These are phyloP conservation scores for Rhopilema esculentum DNA, from an alignment of 30 jellyfish, hydroid and myxozoan species.

Conservation along the genomic window DNA sequence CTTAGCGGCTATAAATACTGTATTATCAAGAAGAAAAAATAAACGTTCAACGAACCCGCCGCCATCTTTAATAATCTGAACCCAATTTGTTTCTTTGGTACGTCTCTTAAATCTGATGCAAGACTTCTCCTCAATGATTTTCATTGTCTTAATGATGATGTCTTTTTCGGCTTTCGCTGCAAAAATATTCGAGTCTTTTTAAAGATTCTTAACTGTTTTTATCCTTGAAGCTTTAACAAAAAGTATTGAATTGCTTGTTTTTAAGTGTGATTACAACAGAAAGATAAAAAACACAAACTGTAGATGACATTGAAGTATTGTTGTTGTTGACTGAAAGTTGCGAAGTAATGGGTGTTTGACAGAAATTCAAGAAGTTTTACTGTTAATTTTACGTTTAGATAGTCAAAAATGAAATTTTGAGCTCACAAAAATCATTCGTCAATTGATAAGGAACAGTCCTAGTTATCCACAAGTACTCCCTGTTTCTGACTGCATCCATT, in stretches of 20 bases:
- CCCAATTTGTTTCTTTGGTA: constrained; percentile 69
- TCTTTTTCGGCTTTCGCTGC: constrained; percentile 12
- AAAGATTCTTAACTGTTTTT: neutral
- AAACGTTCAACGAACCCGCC: neutral
- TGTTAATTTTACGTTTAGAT: too few species aligned
- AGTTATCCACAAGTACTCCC: constrained; percentile 72
- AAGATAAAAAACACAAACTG: too few species aligned
- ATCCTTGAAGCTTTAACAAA: too few species aligned
- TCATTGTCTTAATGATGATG: constrained; percentile 44
- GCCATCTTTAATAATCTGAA: constrained; percentile 20
- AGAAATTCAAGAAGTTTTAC: too few species aligned
- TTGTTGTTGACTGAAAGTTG: too few species aligned
- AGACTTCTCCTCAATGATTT: constrained; percentile 44
- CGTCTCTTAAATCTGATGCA: constrained; percentile 57
- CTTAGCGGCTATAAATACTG: too few species aligned
- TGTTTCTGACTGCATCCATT: constrained; percentile 75
- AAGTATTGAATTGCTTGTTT: too few species aligned
- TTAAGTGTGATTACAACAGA: too few species aligned
- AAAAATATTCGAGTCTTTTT: neutral
- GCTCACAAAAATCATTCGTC: constrained; percentile 55
- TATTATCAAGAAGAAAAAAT: too few species aligned
- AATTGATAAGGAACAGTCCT: constrained; percentile 77
- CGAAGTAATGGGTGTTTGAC: too few species aligned
- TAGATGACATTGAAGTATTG: too few species aligned
- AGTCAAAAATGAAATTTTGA: neutral